Evolutionary conservation across 2,888 invertebrate species (phyloP).

Genomic region (Eupithecia dodoneata): DNA sequence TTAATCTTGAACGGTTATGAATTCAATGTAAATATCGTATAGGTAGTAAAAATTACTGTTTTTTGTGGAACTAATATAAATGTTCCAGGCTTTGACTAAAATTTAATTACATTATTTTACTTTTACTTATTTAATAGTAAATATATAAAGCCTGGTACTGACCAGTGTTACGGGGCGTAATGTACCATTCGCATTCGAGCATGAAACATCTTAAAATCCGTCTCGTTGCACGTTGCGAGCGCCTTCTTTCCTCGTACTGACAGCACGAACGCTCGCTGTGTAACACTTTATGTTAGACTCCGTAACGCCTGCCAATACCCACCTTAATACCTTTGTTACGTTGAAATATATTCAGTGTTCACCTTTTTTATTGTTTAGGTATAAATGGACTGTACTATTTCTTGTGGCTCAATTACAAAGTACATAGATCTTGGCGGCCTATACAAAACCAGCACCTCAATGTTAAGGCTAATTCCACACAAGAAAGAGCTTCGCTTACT

Average conservation of each 20-base stretch:
- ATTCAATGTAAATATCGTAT: conserved; percentile 6
- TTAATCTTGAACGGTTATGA: background rate
- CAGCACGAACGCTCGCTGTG: background rate
- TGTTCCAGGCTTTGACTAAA: background rate
- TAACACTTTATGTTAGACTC: background rate
- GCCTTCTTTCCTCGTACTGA: too few species aligned
- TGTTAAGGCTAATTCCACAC: background rate
- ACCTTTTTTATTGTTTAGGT: background rate
- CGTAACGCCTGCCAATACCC: background rate
- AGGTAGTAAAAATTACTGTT: background rate
- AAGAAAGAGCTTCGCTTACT: too few species aligned
- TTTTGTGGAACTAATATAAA: background rate
- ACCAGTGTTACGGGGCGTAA: background rate
- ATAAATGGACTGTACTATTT: background rate
- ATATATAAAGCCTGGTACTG: background rate
- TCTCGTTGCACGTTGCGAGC: background rate
- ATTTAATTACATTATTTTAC: background rate
- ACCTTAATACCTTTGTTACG: background rate
- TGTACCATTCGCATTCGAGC: background rate
- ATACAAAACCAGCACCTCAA: background rate
- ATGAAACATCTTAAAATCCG: background rate
- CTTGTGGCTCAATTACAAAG: background rate
- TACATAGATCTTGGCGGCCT: too few species aligned
- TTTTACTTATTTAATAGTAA: background rate
- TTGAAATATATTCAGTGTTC: background rate